Percentiles rank a stretch among this genome's conserved stretches.
Evolutionary conservation across 2,113 vertebrate species (phyloP).

Genomic region (Mus pahari): DNA sequence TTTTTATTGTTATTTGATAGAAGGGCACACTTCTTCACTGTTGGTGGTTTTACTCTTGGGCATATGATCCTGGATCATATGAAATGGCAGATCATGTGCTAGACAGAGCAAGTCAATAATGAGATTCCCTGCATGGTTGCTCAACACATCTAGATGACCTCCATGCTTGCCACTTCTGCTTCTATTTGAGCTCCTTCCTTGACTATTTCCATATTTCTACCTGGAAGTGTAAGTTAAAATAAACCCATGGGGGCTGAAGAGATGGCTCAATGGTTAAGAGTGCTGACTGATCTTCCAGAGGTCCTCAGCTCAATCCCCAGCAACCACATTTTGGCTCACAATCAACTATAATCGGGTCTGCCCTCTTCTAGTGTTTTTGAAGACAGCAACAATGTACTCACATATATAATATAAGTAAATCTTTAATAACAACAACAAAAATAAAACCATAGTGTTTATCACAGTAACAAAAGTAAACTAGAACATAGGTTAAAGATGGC

Average conservation of each 20-base stretch:
- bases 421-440: too few species aligned
- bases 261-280: too few species aligned
- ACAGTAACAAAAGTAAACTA: background rate
- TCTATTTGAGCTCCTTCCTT: background rate
- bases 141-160: background rate
- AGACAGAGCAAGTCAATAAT: background rate
- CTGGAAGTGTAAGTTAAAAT: background rate
- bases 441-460: background rate
- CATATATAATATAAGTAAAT: too few species aligned
- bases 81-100: background rate
- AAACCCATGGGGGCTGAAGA: background rate
- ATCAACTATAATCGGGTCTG: too few species aligned
- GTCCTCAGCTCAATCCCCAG: too few species aligned
- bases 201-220: background rate
- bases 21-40: background rate
- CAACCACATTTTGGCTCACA: too few species aligned
- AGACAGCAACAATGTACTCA: too few species aligned
- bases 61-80: too few species aligned
- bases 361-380: too few species aligned
- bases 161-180: too few species aligned
- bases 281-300: too few species aligned
- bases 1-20: background rate
- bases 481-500: background rate
- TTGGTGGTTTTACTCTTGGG: background rate
- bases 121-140: background rate